A percentile compares a stretch with the other conserved stretches of the same genome.
Conservation (phyloP, 1,140 invertebrate genomes). For the Drosophila lacertosa region DNA sequence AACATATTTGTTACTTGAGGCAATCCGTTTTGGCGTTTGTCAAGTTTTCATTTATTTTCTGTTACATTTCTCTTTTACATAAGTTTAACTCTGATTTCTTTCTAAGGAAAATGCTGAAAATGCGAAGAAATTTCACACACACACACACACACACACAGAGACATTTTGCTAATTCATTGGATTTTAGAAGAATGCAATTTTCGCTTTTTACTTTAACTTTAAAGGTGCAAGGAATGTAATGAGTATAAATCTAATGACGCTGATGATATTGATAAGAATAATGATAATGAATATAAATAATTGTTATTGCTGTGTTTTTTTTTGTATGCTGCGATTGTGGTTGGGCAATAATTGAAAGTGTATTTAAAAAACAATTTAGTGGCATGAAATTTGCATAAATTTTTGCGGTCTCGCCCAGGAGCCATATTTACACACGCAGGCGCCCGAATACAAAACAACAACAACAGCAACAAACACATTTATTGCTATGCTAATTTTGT, state of each 20-base stretch:
- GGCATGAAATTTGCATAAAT: conserved; percentile 75
- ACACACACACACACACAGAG: neutral
- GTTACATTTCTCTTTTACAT: neutral
- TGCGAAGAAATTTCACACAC: conserved; percentile 18
- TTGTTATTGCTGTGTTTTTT: conserved; percentile 58
- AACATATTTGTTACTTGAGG: neutral
- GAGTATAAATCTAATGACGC: neutral
- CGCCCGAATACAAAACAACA: conserved; percentile 48
- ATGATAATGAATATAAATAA: conserved; percentile 65
- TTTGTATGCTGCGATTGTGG: conserved; percentile 42
- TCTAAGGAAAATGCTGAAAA: conserved; percentile 38
- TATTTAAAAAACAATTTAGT: conserved; percentile 80
- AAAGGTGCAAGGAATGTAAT: neutral
- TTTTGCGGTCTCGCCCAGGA: conserved; percentile 53
- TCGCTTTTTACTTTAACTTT: neutral
- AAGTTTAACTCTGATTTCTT: conserved; percentile 17
- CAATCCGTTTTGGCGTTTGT: neutral
- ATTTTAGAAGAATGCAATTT: conserved; percentile 19
- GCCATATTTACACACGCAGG: conserved; percentile 46
- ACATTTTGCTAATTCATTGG: conserved; percentile 35
- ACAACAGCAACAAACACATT: conserved; percentile 46
- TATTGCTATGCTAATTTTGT: conserved; percentile 77
- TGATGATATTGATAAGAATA: conserved; percentile 38
- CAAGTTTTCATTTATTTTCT: neutral
- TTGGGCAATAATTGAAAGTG: conserved; percentile 73